A percentile compares a stretch with the other conserved stretches of the same genome.
Conservation (phyloP, 2,797 vertebrate genomes). For the Melanotaenia parkinsoni region DNA sequence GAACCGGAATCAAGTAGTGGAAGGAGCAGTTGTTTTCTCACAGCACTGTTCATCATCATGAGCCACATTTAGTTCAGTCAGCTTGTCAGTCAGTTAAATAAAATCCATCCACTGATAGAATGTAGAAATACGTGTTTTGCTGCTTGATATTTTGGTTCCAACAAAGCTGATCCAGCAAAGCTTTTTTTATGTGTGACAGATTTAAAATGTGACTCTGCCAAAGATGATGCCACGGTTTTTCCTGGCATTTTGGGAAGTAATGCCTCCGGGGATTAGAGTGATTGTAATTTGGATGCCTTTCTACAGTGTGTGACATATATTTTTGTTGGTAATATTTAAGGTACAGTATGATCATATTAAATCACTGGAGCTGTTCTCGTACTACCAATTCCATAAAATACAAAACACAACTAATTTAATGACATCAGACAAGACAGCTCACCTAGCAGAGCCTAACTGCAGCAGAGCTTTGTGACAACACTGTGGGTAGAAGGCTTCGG, state of each 20-base stretch:
- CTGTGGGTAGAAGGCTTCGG: background rate
- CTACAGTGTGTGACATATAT: constrained; percentile 11
- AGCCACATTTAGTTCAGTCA: constrained; percentile 48
- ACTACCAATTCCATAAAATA: constrained; percentile 4
- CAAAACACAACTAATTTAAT: background rate
- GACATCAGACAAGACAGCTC: background rate
- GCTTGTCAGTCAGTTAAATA: constrained; percentile 37
- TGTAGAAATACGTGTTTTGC: constrained; percentile 20
- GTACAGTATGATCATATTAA: background rate
- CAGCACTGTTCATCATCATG: constrained; percentile 35
- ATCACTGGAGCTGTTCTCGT: constrained; percentile 8
- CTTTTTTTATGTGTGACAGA: background rate
- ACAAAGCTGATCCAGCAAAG: constrained; percentile 4
- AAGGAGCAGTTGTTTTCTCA: constrained; percentile 49
- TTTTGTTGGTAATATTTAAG: constrained; percentile 19
- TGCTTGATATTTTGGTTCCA: constrained; percentile 18
- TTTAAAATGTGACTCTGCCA: constrained; percentile 6
- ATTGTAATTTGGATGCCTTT: constrained; percentile 4
- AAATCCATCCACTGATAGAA: constrained; percentile 12
- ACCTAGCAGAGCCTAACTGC: background rate
- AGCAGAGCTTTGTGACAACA: background rate
- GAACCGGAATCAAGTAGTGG: constrained; percentile 54
- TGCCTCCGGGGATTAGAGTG: constrained; percentile 4
- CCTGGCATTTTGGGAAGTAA: constrained; percentile 16
- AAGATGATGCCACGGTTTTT: constrained; percentile 17